Evolutionary conservation across 2,113 vertebrate genomes (phyloP), one percentile per base, ranked within the genome.

Genomic region (Phalacrocorax brasilianus): DNA sequence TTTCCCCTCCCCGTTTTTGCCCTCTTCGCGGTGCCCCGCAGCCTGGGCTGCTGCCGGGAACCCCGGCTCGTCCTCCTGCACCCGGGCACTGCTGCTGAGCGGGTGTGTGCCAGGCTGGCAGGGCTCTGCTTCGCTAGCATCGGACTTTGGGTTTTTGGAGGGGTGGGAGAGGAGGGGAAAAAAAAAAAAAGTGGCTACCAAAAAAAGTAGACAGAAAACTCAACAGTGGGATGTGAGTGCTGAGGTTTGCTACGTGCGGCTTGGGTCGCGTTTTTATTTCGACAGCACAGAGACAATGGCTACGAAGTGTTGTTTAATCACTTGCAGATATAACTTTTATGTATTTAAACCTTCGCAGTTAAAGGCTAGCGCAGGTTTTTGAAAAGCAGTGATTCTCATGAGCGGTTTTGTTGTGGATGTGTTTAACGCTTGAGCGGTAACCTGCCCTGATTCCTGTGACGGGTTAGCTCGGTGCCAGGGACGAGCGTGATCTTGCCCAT

Each of bases 251-350:
- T 91, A 53, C 4, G 33, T 92, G 87, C 94, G 84, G 90, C 85
- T 96, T 93, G 86, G 82, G 93, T 96, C 73, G 77, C 30, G 50
- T 73, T 93, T 97, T 95, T 95, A 96, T 97, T 97, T 95, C 85
- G 26, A 45, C 71, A 81, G 91, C 35, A 50, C 45, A 56, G 83
- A 97, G 95, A 95, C 95, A 85, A 93, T 94, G 88, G 94, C 82
- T 96, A 65, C 82, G 58, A 90, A 97, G 85, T 16, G 72, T 70
- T 53, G 62, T 95, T 97, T 97, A 97, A 98, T 97, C 91, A 82
- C 85, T 98, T 96, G 89, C 95, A 98, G 96, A 95, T 93, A 78
- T 9, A 96, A 95, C 94, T 98, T 98, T 96, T 92, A 61, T 88
- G 91, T 81, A 42, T 91, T 84, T 89, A 84, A 95, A 93, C 72